phyloP scores from a whole-genome alignment of 1,140 invertebrate genomes.

The Popillia japonica region DNA sequence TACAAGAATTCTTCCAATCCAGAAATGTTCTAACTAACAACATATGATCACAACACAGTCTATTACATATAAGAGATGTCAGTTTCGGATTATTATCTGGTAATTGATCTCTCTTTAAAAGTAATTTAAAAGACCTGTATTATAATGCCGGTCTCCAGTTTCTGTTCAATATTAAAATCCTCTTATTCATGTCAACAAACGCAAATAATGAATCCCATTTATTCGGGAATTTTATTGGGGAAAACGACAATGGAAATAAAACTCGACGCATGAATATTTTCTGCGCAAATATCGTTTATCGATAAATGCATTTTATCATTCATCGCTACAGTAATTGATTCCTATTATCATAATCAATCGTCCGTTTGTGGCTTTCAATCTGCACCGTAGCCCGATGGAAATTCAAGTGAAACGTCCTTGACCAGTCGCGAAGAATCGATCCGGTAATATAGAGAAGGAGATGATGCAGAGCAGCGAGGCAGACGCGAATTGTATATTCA shows the following conservation, averaged over 20 bases:
- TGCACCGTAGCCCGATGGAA: background rate
- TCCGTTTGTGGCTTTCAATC: background rate
- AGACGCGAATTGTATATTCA: background rate
- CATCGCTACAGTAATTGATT: background rate
- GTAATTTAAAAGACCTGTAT: too few species aligned
- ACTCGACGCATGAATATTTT: background rate
- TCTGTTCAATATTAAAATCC: too few species aligned
- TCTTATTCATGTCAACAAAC: too few species aligned
- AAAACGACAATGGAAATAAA: background rate
- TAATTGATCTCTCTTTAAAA: too few species aligned
- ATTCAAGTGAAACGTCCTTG: background rate
- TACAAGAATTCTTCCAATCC: too few species aligned
- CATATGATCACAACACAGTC: too few species aligned
- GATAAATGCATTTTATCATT: background rate
- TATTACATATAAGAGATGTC: too few species aligned
- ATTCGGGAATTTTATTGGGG: too few species aligned
- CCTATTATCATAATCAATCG: slow-evolving; percentile 1
- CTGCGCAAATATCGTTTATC: background rate
- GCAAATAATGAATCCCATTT: too few species aligned
- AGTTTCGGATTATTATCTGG: too few species aligned
- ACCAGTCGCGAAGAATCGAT: background rate
- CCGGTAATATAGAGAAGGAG: background rate
- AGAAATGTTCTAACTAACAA: too few species aligned
- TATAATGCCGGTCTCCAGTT: too few species aligned
- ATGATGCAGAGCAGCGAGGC: background rate